phyloP scores from a whole-genome alignment of 2,888 invertebrate genomes.

The Himalopsyche anomala region DNA sequence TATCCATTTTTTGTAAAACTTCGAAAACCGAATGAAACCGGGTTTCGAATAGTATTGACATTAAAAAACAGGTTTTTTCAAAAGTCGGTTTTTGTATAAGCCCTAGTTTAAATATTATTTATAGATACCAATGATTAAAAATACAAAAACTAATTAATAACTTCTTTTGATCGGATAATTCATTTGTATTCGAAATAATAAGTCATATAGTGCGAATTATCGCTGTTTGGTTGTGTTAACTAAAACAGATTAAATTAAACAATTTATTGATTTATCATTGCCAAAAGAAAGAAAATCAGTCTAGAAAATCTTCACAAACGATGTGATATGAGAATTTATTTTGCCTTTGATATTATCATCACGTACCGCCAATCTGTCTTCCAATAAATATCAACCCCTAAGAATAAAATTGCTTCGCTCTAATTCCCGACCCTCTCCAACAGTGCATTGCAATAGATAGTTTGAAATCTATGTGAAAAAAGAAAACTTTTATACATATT shows the following conservation, averaged over 20 bases:
- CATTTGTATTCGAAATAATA: too few species aligned
- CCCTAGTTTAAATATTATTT: too few species aligned
- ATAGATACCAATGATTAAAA: too few species aligned
- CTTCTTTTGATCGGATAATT: too few species aligned
- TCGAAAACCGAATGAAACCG: too few species aligned
- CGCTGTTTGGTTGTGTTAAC: neutral
- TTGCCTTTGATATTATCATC: conserved; percentile 53
- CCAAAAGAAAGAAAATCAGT: neutral
- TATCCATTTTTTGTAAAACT: too few species aligned
- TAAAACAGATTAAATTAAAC: neutral
- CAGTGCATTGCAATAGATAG: conserved; percentile 44
- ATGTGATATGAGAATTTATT: conserved; percentile 36
- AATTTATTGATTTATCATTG: neutral
- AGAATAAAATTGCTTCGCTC: conserved; percentile 45
- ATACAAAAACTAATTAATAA: too few species aligned
- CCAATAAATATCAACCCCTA: conserved; percentile 57
- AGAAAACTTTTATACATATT: neutral
- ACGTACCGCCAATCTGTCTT: conserved; percentile 61
- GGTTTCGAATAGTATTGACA: too few species aligned
- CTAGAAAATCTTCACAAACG: neutral
- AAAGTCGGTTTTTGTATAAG: too few species aligned
- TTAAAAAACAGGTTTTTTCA: too few species aligned
- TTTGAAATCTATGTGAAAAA: neutral
- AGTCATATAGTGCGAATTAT: neutral
- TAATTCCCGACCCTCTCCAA: conserved; percentile 50